A percentile compares a stretch with the other conserved stretches of the same genome.
These are phyloP conservation scores for Remorina albescens DNA, from an alignment of 2,797 vertebrate species.

Conservation along the genomic window DNA sequence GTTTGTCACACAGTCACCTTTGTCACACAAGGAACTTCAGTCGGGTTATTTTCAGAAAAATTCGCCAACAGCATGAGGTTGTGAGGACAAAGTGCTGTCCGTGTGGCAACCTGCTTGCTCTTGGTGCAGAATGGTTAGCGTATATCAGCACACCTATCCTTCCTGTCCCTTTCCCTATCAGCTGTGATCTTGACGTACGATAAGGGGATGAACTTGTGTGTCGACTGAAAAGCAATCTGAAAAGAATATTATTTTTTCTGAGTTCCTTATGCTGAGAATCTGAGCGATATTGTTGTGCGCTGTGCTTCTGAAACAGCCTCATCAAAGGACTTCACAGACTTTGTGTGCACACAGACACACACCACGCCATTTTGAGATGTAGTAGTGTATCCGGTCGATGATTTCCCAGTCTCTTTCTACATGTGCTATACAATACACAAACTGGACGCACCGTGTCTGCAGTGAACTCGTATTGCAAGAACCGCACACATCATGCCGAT, in stretches of 20 bases:
- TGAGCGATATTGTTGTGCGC: background rate
- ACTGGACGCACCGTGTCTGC: background rate
- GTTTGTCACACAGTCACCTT: conserved; percentile 59
- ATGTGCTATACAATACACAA: too few relatives aligned
- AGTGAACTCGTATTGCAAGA: background rate
- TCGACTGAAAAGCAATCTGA: background rate
- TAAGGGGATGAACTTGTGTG: conserved; percentile 3
- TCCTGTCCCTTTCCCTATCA: background rate
- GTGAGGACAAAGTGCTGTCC: conserved; percentile 22
- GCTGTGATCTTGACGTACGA: background rate
- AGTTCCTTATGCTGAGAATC: background rate
- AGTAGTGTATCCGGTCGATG: background rate
- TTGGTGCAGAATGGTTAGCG: conserved; percentile 16
- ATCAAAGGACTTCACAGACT: conserved; percentile 11
- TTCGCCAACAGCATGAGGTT: conserved; percentile 27
- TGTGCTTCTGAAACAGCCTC: background rate
- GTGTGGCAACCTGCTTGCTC: conserved; percentile 12
- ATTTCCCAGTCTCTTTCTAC: conserved; percentile 7
- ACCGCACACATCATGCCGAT: conserved; percentile 11
- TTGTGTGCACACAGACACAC: background rate
- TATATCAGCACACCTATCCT: too few relatives aligned
- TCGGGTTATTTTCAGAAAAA: conserved; percentile 46
- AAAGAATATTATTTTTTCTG: background rate
- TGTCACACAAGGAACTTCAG: conserved; percentile 59
- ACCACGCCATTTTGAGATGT: conserved; percentile 9